phyloP scores from a whole-genome alignment of 2,888 invertebrate species.

The Ypsolopha sequella region DNA sequence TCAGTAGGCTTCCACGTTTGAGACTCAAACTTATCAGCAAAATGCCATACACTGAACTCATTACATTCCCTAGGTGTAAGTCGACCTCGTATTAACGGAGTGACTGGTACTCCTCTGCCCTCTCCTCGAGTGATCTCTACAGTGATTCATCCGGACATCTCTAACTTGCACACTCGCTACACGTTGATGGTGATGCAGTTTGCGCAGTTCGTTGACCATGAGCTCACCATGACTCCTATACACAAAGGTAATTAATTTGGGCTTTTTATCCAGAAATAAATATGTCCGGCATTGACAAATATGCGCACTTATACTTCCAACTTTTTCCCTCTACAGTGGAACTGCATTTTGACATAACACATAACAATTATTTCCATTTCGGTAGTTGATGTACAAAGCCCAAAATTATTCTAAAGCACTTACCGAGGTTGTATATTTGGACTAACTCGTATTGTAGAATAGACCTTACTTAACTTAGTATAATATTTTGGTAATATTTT shows the following conservation, averaged over 20 bases:
- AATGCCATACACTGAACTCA: neutral
- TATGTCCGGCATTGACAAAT: too few relatives aligned
- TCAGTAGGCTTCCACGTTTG: too few relatives aligned
- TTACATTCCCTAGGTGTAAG: slow-evolving; percentile 73
- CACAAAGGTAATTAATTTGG: slow-evolving; percentile 74
- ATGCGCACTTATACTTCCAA: too few relatives aligned
- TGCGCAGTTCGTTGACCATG: slow-evolving; percentile 95
- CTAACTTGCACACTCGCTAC: slow-evolving; percentile 88
- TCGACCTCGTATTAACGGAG: slow-evolving; percentile 79
- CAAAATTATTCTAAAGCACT: too few relatives aligned
- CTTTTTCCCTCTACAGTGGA: neutral
- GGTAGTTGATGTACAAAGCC: too few relatives aligned
- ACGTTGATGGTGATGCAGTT: slow-evolving; percentile 96
- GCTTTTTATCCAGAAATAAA: too few relatives aligned
- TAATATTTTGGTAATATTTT: neutral
- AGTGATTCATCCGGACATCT: slow-evolving; percentile 91
- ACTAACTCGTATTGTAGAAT: too few relatives aligned
- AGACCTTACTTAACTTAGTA: too few relatives aligned
- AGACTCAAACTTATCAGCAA: too few relatives aligned
- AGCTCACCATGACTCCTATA: slow-evolving; percentile 93
- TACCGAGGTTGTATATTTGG: too few relatives aligned
- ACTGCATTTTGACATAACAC: neutral
- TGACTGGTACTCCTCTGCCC: slow-evolving; percentile 83
- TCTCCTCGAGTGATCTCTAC: slow-evolving; percentile 90
- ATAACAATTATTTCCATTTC: too few relatives aligned